These are phyloP conservation scores for Mico argentatus DNA, from an alignment of 2,797 vertebrate species.

Conservation along the genomic window DNA sequence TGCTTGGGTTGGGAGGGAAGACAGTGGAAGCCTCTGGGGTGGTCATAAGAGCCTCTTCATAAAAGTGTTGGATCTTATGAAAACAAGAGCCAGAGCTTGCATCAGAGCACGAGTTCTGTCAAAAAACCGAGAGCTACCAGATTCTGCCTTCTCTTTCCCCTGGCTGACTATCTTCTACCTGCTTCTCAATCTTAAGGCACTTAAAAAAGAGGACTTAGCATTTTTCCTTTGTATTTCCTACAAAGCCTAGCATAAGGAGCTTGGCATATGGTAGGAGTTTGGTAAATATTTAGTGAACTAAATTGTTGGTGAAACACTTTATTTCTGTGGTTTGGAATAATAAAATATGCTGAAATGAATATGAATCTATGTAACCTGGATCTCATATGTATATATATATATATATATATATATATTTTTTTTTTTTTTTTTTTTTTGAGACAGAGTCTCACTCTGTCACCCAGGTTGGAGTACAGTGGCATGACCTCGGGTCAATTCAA, in stretches of 20 bases:
- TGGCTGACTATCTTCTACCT: neutral
- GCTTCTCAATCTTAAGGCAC: neutral
- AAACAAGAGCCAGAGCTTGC: neutral
- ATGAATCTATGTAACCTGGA: neutral
- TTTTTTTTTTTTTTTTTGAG: no score
- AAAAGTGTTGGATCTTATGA: neutral
- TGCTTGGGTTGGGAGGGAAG: neutral
- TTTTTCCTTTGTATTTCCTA: slow-evolving; percentile 11
- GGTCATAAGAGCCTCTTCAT: neutral
- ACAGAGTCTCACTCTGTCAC: no score
- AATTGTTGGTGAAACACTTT: neutral
- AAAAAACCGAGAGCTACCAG: neutral
- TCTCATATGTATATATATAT: neutral
- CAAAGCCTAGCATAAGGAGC: neutral
- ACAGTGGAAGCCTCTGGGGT: neutral
- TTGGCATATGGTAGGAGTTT: neutral
- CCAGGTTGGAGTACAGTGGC: no score
- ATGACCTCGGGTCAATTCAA: no score
- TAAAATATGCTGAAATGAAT: neutral
- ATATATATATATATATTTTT: no score
- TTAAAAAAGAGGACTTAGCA: neutral
- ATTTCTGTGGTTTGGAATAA: slow-evolving; percentile 39
- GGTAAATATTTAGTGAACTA: neutral
- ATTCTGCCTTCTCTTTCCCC: neutral
- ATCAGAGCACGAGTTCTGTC: neutral